Conservation (phyloP, 2,888 invertebrate genomes). For the Lithophane leautieri region DNA sequence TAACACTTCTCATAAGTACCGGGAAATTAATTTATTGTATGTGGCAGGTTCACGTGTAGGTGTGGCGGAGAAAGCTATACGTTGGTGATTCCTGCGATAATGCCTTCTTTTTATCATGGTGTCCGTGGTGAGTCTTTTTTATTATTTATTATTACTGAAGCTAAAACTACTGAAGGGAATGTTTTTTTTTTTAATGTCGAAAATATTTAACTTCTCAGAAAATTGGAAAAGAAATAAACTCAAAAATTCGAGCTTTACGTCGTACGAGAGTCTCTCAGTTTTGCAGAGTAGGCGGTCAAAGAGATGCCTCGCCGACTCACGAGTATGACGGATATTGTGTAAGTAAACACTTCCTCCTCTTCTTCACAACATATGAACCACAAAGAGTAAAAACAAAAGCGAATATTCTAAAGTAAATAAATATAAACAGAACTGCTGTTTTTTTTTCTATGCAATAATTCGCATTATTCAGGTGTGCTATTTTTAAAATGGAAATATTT, state of each 20-base stretch:
- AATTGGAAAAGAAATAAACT: conserved; percentile 1
- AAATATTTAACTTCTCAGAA: background rate
- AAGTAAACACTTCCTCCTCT: conserved; percentile 26
- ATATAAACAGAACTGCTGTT: background rate
- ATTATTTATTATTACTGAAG: too few species aligned
- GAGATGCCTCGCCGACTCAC: conserved; percentile 19
- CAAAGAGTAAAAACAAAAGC: conserved; percentile 27
- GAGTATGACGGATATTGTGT: conserved; percentile 24
- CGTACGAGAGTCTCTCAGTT: conserved; percentile 25
- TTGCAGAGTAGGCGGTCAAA: conserved; percentile 44
- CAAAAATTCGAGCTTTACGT: background rate
- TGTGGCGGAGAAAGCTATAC: background rate
- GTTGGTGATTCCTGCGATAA: background rate
- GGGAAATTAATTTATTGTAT: conserved; percentile 66
- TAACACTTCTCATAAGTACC: conserved; percentile 69
- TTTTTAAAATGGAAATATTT: background rate
- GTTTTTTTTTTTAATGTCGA: too few species aligned
- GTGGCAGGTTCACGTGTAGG: background rate
- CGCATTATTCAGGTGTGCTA: background rate
- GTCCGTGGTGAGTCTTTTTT: background rate
- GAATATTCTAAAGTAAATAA: conserved; percentile 12
- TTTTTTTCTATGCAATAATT: background rate
- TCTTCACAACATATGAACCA: background rate
- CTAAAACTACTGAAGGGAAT: too few species aligned
- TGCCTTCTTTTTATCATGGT: background rate